Percentiles rank a stretch among this genome's conserved stretches.
phyloP scores from a whole-genome alignment of 2,888 invertebrate species.

The Drosophila peninsularis region DNA sequence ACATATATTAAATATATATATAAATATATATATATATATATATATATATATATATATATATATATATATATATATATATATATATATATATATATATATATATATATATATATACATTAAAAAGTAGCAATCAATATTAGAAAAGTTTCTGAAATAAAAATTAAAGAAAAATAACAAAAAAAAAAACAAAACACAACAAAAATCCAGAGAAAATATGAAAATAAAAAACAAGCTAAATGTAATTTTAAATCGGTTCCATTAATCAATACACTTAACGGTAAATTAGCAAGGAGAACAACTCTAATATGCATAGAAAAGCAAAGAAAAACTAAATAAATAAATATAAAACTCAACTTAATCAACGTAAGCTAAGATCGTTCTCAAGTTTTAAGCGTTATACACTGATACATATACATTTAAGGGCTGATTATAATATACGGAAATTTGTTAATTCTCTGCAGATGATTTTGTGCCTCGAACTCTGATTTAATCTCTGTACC shows the following conservation, averaged over 20 bases:
- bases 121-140: constrained; percentile 56
- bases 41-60: constrained; percentile 21
- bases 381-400: constrained; percentile 43
- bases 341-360: constrained; percentile 30
- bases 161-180: neutral
- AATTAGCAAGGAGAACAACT: constrained; percentile 44
- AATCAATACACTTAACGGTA: constrained; percentile 49
- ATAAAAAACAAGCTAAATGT: constrained; percentile 36
- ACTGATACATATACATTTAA: constrained; percentile 80
- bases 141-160: constrained; percentile 43
- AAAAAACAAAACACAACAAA: too few relatives aligned
- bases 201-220: constrained; percentile 15
- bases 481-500: constrained; percentile 3
- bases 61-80: constrained; percentile 24
- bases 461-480: constrained; percentile 8
- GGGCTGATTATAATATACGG: constrained; percentile 85
- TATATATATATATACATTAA: constrained; percentile 32
- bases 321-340: constrained; percentile 10
- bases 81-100: constrained; percentile 34
- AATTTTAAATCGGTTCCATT: constrained; percentile 68
- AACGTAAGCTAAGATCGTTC: constrained; percentile 58
- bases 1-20: constrained; percentile 20
- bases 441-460: constrained; percentile 73
- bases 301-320: constrained; percentile 15
- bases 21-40: constrained; percentile 23